Base-by-base conservation (phyloP, 2,797 vertebrate species). In the Schizopygopsis malacanthus region DNA sequence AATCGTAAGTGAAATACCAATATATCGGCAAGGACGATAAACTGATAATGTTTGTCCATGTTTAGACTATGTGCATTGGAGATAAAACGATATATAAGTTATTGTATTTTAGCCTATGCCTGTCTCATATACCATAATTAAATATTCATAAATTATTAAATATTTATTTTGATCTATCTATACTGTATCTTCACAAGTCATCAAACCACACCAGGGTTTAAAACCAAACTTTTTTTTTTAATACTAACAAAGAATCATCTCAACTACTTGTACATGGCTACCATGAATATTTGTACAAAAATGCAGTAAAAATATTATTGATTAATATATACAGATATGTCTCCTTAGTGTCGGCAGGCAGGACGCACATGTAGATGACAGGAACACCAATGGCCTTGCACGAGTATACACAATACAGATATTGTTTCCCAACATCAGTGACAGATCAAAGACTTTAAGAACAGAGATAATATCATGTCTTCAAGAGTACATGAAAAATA, bases 221-320 rank as follows among this genome's bases (percentile, higher is more conserved):
- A 90, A 91, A 91, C 87, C 89, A 93, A 94, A 92, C 91, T 92
- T 89, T 94, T 83, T 70, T 70, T 77, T 94, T 94, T 91, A 94
- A 93, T 94, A 93, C 92, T 89, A 76, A 91, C 87, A 86, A 92
- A 90, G 91, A 92, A 92, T 90, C 86, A 86, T 87, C 92, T 92
- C 89, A 91, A 92, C 92, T 92, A 94, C 92, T 92, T 90, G 89
- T 93, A 94, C 92, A 94, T 93, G 91, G 92, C 93, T 93, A 94
- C 94, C 91, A 93, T 94, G 94, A 93, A 90, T 94, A 93, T 93
- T 94, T 93, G 93, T 95, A 95, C 94, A 95, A 95, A 94, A 94
- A 92, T 87, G 93, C 93, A 94, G 91, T 95, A 94, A 94, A 95
- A 95, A 93, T 94, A 94, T 92, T 93, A 93, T 92, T 92, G 92